Evolutionary conservation across 2,888 invertebrate species (phyloP), one percentile per base, ranked within the genome.

Genomic region (Oscheius myriophilus): DNA sequence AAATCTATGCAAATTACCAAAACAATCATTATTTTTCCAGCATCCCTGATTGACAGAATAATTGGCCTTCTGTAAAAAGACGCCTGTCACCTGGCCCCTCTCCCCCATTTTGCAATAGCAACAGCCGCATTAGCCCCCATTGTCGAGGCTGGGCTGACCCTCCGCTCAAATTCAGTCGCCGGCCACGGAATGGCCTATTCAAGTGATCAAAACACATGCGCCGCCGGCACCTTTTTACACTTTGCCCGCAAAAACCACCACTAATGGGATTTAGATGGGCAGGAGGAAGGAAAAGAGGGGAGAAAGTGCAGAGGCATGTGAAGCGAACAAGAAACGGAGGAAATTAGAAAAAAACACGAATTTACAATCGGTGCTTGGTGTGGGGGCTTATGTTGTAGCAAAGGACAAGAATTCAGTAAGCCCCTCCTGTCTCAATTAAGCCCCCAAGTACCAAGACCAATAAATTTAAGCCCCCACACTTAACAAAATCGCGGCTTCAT

Each of bases 101-200:
- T 49, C 49, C 49, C 49, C 49, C 49, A 46, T n/a, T 46, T 46
- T 46, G 16, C 46, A 16, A 46, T 46, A 11, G 46, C 46, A 46
- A 18, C 46, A 14, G 26, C 26, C 49, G 39, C 61, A 61, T 61
- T 61, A 61, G 61, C 49, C 46, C 25, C 26, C 61, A 57, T 42
- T 57, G 43, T 57, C 54, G 33, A 25, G 23, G 25, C 18, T n/a
- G n/a, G 61, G n/a, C 61, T 61, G 61, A 61, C 61, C 61, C 54
- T n/a, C 59, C 58, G 58, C 58, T 25, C 61, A 61, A 61, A 61
- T 61, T 61, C 61, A 49, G 61, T 61, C 61, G 61, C 26, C 61
- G 61, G 16, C 26, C 58, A 58, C 21, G 33, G 54, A 54, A 54
- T 54, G 41, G 57, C 61, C 61, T 49, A 61, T 61, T 61, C 61